Evolutionary conservation across 2,888 invertebrate species (phyloP).

Genomic region (Eremobia ochroleuca): DNA sequence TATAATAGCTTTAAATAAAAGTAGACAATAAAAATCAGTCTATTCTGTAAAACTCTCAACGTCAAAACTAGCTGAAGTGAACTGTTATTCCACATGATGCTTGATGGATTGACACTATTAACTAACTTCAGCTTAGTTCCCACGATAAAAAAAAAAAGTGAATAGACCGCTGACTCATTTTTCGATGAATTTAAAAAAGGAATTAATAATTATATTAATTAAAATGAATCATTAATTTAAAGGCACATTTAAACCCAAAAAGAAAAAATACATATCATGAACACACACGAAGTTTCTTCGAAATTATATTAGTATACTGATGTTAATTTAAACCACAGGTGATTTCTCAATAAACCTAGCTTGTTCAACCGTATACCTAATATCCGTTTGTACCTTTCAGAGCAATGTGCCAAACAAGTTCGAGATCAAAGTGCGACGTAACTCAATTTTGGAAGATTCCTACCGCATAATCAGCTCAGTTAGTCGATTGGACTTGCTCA

Average conservation of each 20-base stretch:
- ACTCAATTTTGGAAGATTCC: slow-evolving; percentile 98
- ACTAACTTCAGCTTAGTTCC: not conserved
- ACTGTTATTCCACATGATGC: not conserved
- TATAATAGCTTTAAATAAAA: not conserved
- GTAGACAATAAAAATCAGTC: not conserved
- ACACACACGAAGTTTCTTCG: not conserved
- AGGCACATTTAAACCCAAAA: not conserved
- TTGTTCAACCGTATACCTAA: not conserved
- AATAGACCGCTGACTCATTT: not conserved
- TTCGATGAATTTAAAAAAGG: not conserved
- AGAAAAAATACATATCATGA: not conserved
- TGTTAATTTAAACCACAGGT: not conserved
- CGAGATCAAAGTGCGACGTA: slow-evolving; percentile 98
- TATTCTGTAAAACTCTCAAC: not conserved
- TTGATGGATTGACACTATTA: not conserved
- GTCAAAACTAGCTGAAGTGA: not conserved
- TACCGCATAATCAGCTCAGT: slow-evolving; percentile 98
- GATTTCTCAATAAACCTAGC: not conserved
- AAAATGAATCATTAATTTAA: no score
- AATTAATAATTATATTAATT: no score
- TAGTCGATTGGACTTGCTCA: slow-evolving; percentile 97
- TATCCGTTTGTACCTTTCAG: slow-evolving; percentile 85
- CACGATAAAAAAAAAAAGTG: not conserved
- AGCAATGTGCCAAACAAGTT: slow-evolving; percentile 99
- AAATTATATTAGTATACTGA: not conserved